These are phyloP conservation scores for Silurus asotus DNA, from an alignment of 2,113 vertebrate genomes.

Conservation along the genomic window DNA sequence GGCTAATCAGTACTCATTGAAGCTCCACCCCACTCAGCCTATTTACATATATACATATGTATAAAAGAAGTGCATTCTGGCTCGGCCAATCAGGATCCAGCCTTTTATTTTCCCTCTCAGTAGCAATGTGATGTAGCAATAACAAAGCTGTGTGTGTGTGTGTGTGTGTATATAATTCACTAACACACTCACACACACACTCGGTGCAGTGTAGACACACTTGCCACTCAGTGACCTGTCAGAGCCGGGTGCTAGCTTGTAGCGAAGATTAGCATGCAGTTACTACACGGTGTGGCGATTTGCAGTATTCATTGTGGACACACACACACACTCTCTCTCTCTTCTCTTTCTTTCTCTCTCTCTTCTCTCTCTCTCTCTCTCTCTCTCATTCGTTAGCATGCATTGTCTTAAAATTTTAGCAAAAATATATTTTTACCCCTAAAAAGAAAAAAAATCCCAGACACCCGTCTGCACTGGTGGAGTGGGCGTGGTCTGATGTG, in stretches of 20 bases:
- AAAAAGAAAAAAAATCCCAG: neutral
- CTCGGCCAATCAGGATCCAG: conserved; percentile 15
- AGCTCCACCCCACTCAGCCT: neutral
- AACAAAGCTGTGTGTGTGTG: conserved; percentile 29
- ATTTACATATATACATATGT: neutral
- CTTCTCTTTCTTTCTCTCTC: too few relatives aligned
- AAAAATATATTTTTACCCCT: neutral
- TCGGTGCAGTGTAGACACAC: neutral
- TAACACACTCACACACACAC: neutral
- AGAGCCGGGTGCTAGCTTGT: conserved; percentile 7
- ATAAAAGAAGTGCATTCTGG: neutral
- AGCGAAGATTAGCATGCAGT: neutral
- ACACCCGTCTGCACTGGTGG: neutral
- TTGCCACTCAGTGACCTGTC: neutral
- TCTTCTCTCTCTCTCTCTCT: neutral
- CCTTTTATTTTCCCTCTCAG: conserved; percentile 58
- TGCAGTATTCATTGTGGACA: conserved; percentile 22
- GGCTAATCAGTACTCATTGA: neutral
- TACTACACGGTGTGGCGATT: neutral
- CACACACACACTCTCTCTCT: too few relatives aligned
- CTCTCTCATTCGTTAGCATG: neutral
- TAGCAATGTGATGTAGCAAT: conserved; percentile 77
- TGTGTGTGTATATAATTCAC: neutral
- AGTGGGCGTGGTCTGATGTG: neutral
- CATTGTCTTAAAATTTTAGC: conserved; percentile 67